Conservation (phyloP, 2,797 vertebrate genomes). For the Agapornis canus region DNA sequence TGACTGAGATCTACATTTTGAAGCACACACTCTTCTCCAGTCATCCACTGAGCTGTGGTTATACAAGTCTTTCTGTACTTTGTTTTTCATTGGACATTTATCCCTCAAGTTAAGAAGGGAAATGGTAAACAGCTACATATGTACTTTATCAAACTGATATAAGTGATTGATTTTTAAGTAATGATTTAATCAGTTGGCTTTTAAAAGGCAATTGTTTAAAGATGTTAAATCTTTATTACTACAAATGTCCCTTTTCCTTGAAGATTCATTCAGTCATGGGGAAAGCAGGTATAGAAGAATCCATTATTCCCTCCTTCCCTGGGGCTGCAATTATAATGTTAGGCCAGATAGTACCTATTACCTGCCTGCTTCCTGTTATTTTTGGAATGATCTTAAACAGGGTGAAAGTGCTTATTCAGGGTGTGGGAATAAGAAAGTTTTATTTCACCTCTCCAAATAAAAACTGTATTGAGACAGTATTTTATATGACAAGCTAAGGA, state of each 20-base stretch:
- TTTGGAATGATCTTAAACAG: slow-evolving; percentile 62
- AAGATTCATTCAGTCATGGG: neutral
- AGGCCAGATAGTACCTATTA: slow-evolving; percentile 54
- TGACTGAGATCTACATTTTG: neutral
- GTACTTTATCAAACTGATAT: neutral
- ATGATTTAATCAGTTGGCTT: neutral
- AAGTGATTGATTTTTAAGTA: neutral
- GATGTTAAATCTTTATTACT: neutral
- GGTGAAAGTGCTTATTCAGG: slow-evolving; percentile 57
- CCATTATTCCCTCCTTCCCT: slow-evolving; percentile 62
- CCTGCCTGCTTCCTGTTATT: slow-evolving; percentile 65
- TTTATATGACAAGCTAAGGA: slow-evolving; percentile 42
- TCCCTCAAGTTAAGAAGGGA: neutral
- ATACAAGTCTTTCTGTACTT: neutral
- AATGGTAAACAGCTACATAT: neutral
- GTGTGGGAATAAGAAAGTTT: slow-evolving; percentile 43
- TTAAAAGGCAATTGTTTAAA: neutral
- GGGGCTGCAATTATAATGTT: slow-evolving; percentile 60
- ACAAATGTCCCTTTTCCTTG: slow-evolving; percentile 7
- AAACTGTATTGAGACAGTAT: neutral
- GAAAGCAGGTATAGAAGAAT: slow-evolving; percentile 38
- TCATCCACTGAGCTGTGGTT: neutral
- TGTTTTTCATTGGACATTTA: neutral
- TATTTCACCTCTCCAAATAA: slow-evolving; percentile 16
- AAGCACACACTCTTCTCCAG: neutral